Conservation (phyloP, 2,113 vertebrate genomes). For the Corynorhinus townsendii region DNA sequence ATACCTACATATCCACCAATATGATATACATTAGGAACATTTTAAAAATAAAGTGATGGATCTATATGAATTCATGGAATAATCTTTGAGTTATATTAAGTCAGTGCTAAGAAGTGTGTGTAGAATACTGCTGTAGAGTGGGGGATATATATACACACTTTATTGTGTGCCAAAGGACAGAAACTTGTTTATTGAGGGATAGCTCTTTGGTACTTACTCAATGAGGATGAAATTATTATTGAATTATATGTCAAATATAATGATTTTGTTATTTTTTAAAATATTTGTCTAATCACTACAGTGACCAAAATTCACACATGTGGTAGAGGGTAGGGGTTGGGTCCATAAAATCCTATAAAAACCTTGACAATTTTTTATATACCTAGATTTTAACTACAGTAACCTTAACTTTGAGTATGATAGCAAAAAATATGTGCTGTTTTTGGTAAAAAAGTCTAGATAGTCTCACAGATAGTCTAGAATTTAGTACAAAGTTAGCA, state of each 20-base stretch:
- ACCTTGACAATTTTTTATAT: neutral
- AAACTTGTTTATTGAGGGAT: neutral
- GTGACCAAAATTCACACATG: neutral
- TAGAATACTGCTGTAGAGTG: neutral
- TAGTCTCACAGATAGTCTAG: neutral
- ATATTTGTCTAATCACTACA: neutral
- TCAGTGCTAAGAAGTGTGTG: neutral
- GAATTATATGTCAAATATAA: neutral
- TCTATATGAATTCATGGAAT: neutral
- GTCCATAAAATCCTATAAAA: neutral
- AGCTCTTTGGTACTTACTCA: neutral
- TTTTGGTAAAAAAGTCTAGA: neutral
- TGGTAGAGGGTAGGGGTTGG: accelerated
- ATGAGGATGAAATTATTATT: neutral
- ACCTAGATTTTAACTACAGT: neutral
- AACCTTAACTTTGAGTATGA: neutral
- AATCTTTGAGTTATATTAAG: neutral
- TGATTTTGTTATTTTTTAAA: neutral
- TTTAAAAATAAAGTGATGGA: neutral
- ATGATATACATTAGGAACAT: neutral
- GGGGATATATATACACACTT: too few relatives aligned
- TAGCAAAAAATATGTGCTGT: neutral
- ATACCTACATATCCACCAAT: neutral
- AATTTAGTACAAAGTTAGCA: neutral
- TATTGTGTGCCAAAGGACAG: neutral